These are phyloP conservation scores for Phalanger gymnotis DNA, from an alignment of 2,797 vertebrate genomes.

Conservation along the genomic window DNA sequence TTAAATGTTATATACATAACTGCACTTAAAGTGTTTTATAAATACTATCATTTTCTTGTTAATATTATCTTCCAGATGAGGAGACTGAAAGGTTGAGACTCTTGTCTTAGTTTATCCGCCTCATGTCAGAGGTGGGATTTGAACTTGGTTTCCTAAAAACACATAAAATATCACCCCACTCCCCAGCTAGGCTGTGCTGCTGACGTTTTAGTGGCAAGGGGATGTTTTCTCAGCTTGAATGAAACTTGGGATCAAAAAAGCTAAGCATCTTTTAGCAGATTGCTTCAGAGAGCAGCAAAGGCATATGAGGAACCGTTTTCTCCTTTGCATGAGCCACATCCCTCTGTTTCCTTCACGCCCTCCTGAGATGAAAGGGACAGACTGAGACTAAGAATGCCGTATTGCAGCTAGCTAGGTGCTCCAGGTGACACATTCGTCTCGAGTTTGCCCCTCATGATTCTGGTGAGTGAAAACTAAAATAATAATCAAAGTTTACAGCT, in stretches of 20 bases:
- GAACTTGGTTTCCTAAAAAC: neutral
- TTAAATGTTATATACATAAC: too few relatives aligned
- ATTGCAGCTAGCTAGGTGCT: neutral
- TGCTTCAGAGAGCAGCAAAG: neutral
- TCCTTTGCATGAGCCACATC: neutral
- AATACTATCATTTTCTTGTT: neutral
- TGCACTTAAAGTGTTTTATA: neutral
- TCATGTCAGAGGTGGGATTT: neutral
- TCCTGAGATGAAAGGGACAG: neutral
- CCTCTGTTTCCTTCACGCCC: neutral
- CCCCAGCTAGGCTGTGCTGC: neutral
- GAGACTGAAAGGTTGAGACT: neutral
- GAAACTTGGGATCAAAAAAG: neutral
- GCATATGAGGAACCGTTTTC: neutral
- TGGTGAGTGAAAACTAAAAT: slow-evolving; percentile 3
- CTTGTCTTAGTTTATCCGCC: neutral
- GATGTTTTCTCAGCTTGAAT: too few relatives aligned
- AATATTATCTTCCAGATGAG: neutral
- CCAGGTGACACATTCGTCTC: neutral
- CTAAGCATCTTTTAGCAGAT: neutral
- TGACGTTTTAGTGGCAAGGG: neutral
- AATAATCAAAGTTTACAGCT: neutral
- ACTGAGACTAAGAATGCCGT: neutral
- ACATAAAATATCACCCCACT: rapidly evolving
- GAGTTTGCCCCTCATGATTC: slow-evolving; percentile 12